Base-by-base conservation (phyloP, 2,888 invertebrate genomes). In the Zootermopsis nevadensis region DNA sequence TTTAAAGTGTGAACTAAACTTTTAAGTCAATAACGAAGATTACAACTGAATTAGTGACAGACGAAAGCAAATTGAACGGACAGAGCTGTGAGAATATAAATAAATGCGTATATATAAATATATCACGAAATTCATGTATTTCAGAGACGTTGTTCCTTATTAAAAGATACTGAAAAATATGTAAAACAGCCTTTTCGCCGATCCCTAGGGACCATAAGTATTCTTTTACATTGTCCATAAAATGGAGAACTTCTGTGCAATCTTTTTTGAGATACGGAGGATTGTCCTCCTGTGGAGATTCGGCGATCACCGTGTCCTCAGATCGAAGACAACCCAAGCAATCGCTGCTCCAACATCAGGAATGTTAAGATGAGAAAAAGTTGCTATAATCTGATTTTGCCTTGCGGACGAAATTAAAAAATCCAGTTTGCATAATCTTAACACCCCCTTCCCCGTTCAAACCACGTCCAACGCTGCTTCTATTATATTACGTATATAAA, bases 321-420 rank as follows among this genome's bases (percentile, higher is more conserved):
- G 27, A n/a, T 2, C n/a, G 60, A 1, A 60, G n/a, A 60, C 60
- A 60, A 60, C 4, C 12, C 55, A 60, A 60, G 27, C n/a, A 60
- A 69, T 30, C 19, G 22, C 69, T 33, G 19, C 27, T 69, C 31
- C 27, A 15, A 66, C 33, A 69, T 22, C 12, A 69, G 15, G 33
- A 27, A 69, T 30, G 69, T 69, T 69, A 69, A 69, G 30, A 33
- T 69, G 69, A 69, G 69, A 69, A 33, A 69, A 66, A 69, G n/a
- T 60, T 33, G 69, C 69, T 69, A 33, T 33, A 4, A 1, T 69
- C 10, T 69, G 69, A 69, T 69, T 69, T 69, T 69, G 69, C 69
- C 69, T 10, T 69, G 30, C 69, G 69, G 31, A 69, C 69, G 31
- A 69, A 69, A 69, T 33, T 69, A 12, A 15, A 60, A 48, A 60